Percentiles rank a stretch among this genome's conserved stretches.
phyloP scores from a whole-genome alignment of 1,140 invertebrate species.

The Zaprionus inermis region DNA sequence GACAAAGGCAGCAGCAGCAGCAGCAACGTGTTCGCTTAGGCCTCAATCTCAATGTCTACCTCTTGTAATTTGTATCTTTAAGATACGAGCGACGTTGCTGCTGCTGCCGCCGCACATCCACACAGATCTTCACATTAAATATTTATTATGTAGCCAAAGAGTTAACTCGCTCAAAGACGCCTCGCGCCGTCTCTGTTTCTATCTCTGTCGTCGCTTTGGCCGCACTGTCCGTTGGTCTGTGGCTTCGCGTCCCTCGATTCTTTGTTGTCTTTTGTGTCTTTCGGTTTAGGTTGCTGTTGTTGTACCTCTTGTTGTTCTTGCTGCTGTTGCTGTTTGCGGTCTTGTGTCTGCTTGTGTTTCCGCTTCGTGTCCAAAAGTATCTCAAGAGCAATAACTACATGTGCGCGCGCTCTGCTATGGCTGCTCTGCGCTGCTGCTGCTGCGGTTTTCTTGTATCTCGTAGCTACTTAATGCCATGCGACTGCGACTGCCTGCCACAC shows the following conservation, averaged over 20 bases:
- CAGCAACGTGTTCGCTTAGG: conserved; percentile 55
- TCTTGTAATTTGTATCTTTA: conserved; percentile 82
- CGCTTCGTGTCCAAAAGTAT: conserved; percentile 79
- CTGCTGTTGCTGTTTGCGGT: conserved; percentile 28
- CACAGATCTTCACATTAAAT: conserved; percentile 66
- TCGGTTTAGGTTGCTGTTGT: neutral
- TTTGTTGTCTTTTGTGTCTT: conserved; percentile 42
- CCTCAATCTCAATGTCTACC: conserved; percentile 78
- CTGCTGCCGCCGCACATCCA: conserved; percentile 34
- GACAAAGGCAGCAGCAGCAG: neutral
- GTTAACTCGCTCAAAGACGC: conserved; percentile 66
- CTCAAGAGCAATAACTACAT: conserved; percentile 73
- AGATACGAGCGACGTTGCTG: conserved; percentile 62
- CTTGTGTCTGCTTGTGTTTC: conserved; percentile 62
- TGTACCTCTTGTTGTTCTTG: neutral
- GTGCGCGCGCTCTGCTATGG: conserved; percentile 23
- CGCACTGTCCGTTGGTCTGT: conserved; percentile 15
- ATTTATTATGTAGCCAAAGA: conserved; percentile 82
- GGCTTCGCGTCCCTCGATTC: conserved; percentile 30
- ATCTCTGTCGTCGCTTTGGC: conserved; percentile 22
- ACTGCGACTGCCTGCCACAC: conserved; percentile 5
- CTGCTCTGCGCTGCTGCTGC: conserved; percentile 47
- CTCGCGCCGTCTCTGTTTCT: conserved; percentile 5
- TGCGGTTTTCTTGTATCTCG: conserved; percentile 63
- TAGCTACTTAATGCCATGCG: conserved; percentile 61